A percentile compares a stretch with the other conserved stretches of the same genome.
phyloP scores from a whole-genome alignment of 2,797 vertebrate species.

The Lindbergichthys nudifrons region DNA sequence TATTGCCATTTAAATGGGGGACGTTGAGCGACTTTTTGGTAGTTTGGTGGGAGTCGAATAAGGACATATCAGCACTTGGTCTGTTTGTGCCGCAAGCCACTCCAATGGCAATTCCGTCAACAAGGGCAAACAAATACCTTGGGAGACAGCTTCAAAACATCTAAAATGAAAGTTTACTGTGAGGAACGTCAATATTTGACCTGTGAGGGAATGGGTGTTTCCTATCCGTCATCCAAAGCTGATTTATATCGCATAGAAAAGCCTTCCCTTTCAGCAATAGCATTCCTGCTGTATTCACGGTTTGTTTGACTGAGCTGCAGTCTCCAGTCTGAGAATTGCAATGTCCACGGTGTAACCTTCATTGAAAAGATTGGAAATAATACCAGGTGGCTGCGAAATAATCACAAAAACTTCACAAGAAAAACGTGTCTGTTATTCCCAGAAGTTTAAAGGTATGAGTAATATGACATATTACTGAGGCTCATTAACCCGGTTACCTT shows the following conservation, averaged over 20 bases:
- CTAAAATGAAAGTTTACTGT: not conserved
- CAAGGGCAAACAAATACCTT: not conserved
- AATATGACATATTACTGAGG: not conserved
- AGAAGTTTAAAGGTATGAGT: no score
- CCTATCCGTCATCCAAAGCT: not conserved
- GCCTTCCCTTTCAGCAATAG: not conserved
- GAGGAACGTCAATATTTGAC: not conserved
- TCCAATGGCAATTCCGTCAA: not conserved
- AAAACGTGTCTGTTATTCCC: not conserved
- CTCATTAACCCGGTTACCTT: not conserved
- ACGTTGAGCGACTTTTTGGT: no score
- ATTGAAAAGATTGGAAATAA: not conserved
- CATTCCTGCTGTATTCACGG: not conserved
- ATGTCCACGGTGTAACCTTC: not conserved
- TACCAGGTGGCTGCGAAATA: conserved; percentile 1
- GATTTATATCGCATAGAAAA: not conserved
- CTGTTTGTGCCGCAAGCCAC: not conserved
- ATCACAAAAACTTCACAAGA: not conserved
- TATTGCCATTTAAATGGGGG: no score
- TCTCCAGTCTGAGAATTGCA: not conserved
- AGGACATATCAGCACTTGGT: no score
- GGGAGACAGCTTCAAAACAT: not conserved
- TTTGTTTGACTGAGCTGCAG: not conserved
- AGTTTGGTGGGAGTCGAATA: no score
- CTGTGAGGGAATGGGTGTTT: not conserved